Base-by-base conservation (phyloP, 2,113 vertebrate genomes). In the Lynx canadensis region DNA sequence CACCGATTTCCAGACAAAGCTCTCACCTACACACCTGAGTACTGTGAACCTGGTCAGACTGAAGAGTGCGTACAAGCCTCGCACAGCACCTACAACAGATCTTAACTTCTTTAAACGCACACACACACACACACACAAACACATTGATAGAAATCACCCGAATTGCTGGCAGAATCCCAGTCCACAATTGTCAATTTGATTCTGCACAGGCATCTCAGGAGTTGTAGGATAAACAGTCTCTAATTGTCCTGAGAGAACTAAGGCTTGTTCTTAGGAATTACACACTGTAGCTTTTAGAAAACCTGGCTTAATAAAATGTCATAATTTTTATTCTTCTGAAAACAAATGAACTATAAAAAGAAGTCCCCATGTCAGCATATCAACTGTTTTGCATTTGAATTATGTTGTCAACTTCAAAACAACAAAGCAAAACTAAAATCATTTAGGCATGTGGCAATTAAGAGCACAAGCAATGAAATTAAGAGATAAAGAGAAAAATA, bases 381-480 rank as follows among this genome's bases (percentile, higher is more conserved):
- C 89, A 89, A 73, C 55, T 80, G 69, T 90, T 98, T 97, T 91
- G 95, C 0, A 97, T 97, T 90, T 98, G 94, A 98, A 98, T 98
- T 98, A 95, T 97, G 31, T 80, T 98, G 98, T 97, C 92, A 96
- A 95, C 98, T 97, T 97, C 12, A 98, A 97, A 96, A 98, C 31
- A 98, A 97, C 10, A 86, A 89, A 96, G 89, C 89, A 90, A 97
- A 97, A 96, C 95, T 95, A 96, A 98, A 0, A 1, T 96, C 97
- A 98, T 96, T 98, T 98, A 96, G 96, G 97, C 97, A 95, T 97
- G 97, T 84, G 96, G 95, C 97, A 98, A 98, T 98, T 98, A 98
- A 98, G 94, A 97, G 38, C 7, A 94, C 60, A 97, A 91, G 73
- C 63, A 97, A 86, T 60, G 65, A 98, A 94, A 90, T 97, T 1